These are phyloP conservation scores for Apis dorsata DNA, from an alignment of 1,140 invertebrate species.

Conservation along the genomic window DNA sequence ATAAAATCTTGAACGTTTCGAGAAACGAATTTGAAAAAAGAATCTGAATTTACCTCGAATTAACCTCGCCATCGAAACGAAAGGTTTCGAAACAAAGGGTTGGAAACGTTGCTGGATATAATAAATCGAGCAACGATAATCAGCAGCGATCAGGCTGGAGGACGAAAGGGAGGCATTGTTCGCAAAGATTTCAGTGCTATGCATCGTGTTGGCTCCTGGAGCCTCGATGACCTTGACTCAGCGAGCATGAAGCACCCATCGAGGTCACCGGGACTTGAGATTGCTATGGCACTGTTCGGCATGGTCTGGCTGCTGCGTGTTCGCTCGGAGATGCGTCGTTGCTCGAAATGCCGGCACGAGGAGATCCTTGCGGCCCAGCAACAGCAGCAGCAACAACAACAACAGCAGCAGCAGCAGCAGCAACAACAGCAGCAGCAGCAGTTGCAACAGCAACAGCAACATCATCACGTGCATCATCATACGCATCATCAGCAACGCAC, in stretches of 20 bases:
- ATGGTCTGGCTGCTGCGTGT: constrained; percentile 90
- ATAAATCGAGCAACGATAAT: neutral
- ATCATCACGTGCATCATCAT: constrained; percentile 68
- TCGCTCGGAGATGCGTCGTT: constrained; percentile 87
- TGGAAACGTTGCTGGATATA: neutral
- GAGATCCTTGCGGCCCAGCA: constrained; percentile 76
- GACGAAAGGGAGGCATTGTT: constrained; percentile 12
- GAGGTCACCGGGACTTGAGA: constrained; percentile 72
- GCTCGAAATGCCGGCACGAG: constrained; percentile 84
- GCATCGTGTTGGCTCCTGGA: constrained; percentile 74
- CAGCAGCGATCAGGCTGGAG: neutral
- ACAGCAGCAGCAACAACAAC: constrained; percentile 64
- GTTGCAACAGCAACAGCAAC: constrained; percentile 68
- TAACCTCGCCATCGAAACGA: too few relatives aligned
- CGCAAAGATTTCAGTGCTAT: constrained; percentile 70
- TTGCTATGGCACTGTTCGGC: constrained; percentile 90
- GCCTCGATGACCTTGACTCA: constrained; percentile 75
- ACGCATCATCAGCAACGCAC: constrained; percentile 65
- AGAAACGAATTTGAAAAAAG: neutral
- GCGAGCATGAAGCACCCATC: constrained; percentile 77
- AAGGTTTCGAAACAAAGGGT: neutral
- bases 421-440: constrained; percentile 68
- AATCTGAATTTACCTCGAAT: neutral
- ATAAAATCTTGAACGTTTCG: neutral
- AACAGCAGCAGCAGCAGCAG: constrained; percentile 58